Evolutionary conservation across 1,140 invertebrate genomes (phyloP), one percentile per base, ranked within the genome.

Genomic region (Ostrea denselamellosa): DNA sequence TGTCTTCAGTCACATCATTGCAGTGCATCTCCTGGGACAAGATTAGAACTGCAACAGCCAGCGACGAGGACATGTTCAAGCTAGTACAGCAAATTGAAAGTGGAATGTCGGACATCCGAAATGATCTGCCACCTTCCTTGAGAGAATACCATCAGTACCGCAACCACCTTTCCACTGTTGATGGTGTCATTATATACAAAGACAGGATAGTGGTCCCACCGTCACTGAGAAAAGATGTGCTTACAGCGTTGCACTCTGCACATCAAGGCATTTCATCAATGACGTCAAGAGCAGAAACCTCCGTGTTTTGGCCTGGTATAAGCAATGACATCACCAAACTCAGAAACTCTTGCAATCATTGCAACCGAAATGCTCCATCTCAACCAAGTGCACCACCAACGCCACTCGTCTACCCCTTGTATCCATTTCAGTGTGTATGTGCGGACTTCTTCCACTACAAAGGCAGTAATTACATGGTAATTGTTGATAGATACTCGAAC

Each of bases 371-470:
- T 25, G 84, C 87, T 17, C 86, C 88, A n/a, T 89, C 88, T 8
- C 86, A 90, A 53, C 87, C 87, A 2, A 87, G 34, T 83, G 87
- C 90, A 12, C 90, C 88, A 7, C 86, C 89, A 25, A 85, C 82
- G 25, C 88, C 90, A 17, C 88, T 85, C 14, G 87, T 84, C n/a
- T 62, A 51, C 4, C 83, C 88, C 14, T 56, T 82, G 12, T 90
- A 90, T 85, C 90, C 89, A 14, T 91, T 92, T 85, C 90, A 90
- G 58, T 90, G 90, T 71, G 51, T 90, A 14, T 90, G 86, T 88
- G 89, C 89, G 1, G 88, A 90, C 81, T 90, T 71, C 83, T 89
- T 90, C 71, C 28, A 58, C 8, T 88, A 89, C 84, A 85, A 85
- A 51, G 89, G 89, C 3, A 8, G 14, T 28, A 28, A 90, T 62